Base-by-base conservation (phyloP, 2,797 vertebrate species). In the Microctenopoma steveboyesi region DNA sequence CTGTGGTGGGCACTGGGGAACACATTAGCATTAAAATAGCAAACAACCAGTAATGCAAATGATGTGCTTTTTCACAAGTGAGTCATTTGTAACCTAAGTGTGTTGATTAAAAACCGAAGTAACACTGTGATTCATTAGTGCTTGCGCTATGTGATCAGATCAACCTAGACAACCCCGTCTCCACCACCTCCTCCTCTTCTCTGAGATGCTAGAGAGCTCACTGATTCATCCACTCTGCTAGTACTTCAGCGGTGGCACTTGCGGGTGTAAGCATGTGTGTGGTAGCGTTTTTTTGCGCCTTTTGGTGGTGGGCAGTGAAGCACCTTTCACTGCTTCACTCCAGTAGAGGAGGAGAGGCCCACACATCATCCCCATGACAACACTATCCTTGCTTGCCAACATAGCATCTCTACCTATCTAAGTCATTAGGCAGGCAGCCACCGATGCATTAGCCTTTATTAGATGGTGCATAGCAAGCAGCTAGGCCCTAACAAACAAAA, bases 311-410 rank as follows among this genome's bases (percentile, higher is more conserved):
- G 83, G 84, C 51, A 82, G 81, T 77, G 53, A 70, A 86, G 81
- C 72, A 75, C 72, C 30, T 39, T 66, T 76, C 69, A 61, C 63
- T 55, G 68, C 66, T 71, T 82, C 69, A 60, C 65, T 79, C 42
- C 55, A 68, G 75, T 8, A 63, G 77, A 73, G 74, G 57, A 76
- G 58, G 55, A 69, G 55, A 83, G 82, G 70, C 82, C 82, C 75
- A 81, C 88, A 79, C 72, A 65, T 79, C 64, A 76, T 89, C 75
- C 81, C 87, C 83, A 87, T 91, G 88, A 90, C 87, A 91, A 89
- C 86, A 54, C 63, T 43, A 64, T 11, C 22, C 69, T 57, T 51
- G 50, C 63, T 30, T 69, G 64, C 83, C 82, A 76, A 71, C n/a
- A 42, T 72, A 83, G 75, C 69, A 78, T 69, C 69, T 86, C 78